Percentiles rank a stretch among this genome's conserved stretches.
Conservation (phyloP, 1,140 invertebrate species). For the Episyrphus balteatus region DNA sequence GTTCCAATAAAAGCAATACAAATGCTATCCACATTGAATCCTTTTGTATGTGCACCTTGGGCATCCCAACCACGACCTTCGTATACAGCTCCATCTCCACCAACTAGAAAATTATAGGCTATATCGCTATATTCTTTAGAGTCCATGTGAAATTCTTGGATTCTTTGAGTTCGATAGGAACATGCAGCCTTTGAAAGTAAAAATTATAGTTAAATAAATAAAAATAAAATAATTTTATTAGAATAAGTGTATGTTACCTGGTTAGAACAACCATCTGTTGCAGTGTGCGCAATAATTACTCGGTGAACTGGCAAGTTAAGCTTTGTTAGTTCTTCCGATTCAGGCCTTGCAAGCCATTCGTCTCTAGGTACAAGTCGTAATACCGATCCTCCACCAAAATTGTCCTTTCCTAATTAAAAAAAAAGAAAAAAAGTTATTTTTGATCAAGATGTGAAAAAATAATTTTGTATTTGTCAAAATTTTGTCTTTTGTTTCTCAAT, state of each 20-base stretch:
- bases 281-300: conserved; percentile 45
- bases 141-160: conserved; percentile 65
- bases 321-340: conserved; percentile 28
- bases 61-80: conserved; percentile 54
- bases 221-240: neutral
- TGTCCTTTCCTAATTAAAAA: conserved; percentile 14
- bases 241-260: conserved; percentile 29
- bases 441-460: too few species aligned
- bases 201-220: neutral
- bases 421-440: neutral
- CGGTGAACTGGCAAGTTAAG: conserved; percentile 38
- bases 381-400: conserved; percentile 19
- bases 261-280: conserved; percentile 38
- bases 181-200: conserved; percentile 36
- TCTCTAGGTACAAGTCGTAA: conserved; percentile 34
- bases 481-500: too few species aligned
- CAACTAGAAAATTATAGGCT: conserved; percentile 57
- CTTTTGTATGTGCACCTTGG: conserved; percentile 48
- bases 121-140: conserved; percentile 50
- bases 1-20: conserved; percentile 60
- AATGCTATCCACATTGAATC: conserved; percentile 49
- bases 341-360: conserved; percentile 53
- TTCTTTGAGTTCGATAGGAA: conserved; percentile 40
- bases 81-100: conserved; percentile 49
- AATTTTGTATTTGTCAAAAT: too few species aligned